Conservation (phyloP, 2,113 vertebrate species). For the Saccopteryx leptura region DNA sequence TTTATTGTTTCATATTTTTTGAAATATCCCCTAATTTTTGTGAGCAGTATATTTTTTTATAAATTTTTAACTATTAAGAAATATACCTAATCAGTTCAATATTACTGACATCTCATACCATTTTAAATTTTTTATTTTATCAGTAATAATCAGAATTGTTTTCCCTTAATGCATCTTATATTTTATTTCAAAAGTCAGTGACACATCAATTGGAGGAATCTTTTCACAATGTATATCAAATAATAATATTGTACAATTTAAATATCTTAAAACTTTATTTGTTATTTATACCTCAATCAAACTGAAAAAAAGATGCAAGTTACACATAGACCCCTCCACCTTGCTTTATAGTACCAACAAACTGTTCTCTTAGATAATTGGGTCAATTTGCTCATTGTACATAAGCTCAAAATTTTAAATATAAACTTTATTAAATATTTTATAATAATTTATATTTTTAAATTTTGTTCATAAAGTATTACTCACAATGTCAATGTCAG, state of each 20-base stretch:
- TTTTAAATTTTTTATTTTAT: background rate
- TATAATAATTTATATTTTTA: background rate
- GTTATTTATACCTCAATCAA: background rate
- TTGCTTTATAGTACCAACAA: background rate
- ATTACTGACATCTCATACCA: background rate
- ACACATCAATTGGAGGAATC: background rate
- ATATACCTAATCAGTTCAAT: background rate
- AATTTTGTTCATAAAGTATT: background rate
- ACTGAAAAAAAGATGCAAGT: background rate
- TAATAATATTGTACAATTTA: background rate
- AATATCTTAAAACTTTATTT: background rate
- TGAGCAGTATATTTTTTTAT: background rate
- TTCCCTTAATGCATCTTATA: background rate
- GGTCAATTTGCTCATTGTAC: background rate
- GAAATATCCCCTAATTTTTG: too few species aligned
- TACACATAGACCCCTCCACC: background rate
- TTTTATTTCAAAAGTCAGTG: background rate
- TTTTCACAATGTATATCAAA: background rate
- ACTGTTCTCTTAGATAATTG: background rate
- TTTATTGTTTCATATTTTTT: too few species aligned
- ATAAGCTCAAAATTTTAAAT: background rate
- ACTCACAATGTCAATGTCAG: background rate
- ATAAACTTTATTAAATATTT: background rate
- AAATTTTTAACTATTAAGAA: background rate
- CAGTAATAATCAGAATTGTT: background rate